Percentiles rank a stretch among this genome's conserved stretches.
These are phyloP conservation scores for Myotis pilosus DNA, from an alignment of 2,797 vertebrate genomes.

Conservation along the genomic window DNA sequence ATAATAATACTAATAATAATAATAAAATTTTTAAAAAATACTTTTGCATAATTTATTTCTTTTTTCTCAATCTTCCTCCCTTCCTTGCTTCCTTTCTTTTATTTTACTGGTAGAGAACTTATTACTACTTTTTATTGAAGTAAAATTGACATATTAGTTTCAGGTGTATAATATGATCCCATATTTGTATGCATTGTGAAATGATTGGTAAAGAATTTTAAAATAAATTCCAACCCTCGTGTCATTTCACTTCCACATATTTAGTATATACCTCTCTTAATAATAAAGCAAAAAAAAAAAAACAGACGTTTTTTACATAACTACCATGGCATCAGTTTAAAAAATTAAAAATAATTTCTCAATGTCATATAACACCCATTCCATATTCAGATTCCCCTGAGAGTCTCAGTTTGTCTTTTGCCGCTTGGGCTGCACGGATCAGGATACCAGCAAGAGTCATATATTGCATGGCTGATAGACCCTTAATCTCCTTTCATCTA, in stretches of 20 bases:
- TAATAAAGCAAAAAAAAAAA: background rate
- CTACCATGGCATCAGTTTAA: background rate
- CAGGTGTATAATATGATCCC: background rate
- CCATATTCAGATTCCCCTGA: background rate
- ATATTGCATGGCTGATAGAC: fast-evolving
- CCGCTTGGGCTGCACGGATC: background rate
- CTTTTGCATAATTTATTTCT: background rate
- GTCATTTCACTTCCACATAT: background rate
- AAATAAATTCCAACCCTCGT: constrained; percentile 4
- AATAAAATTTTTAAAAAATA: background rate
- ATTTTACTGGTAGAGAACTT: background rate
- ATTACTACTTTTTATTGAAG: background rate
- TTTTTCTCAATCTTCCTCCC: background rate
- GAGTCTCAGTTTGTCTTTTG: background rate
- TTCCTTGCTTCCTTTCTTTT: background rate
- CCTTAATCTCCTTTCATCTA: background rate
- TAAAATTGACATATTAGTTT: background rate
- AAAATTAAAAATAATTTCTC: background rate
- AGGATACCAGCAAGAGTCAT: background rate
- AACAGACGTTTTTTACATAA: constrained; percentile 24
- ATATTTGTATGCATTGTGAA: background rate
- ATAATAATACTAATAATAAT: too few relatives aligned
- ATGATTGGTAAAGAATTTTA: background rate
- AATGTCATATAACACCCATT: background rate
- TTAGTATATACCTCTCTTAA: constrained; percentile 27